These are phyloP conservation scores for Pollenia angustigena DNA, from an alignment of 2,888 invertebrate genomes.

Conservation along the genomic window DNA sequence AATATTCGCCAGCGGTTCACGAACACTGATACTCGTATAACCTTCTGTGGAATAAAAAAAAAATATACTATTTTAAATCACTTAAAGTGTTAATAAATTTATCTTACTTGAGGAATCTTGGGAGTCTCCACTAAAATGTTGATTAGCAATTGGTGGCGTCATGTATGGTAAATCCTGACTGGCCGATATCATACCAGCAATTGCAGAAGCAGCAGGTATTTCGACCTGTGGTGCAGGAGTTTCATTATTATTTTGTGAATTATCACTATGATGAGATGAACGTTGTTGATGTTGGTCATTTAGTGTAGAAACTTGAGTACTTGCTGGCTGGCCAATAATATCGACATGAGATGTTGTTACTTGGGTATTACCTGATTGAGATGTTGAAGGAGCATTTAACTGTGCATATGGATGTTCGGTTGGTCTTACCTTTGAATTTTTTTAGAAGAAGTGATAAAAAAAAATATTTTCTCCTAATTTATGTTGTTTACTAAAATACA, in stretches of 20 bases:
- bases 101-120: constrained; percentile 92
- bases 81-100: background rate
- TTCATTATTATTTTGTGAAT: constrained; percentile 77
- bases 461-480: background rate
- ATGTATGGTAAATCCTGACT: constrained; percentile 95
- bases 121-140: constrained; percentile 95
- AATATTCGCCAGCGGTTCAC: constrained; percentile 93
- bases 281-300: constrained; percentile 73
- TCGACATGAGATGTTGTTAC: constrained; percentile 73
- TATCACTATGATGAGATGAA: constrained; percentile 75
- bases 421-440: constrained; percentile 78
- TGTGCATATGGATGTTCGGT: constrained; percentile 84
- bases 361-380: constrained; percentile 76
- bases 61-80: too few relatives aligned
- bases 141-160: constrained; percentile 90
- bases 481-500: background rate
- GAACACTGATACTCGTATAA: constrained; percentile 95
- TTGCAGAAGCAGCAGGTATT: constrained; percentile 94
- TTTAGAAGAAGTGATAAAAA: background rate
- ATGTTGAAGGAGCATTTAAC: constrained; percentile 82
- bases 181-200: constrained; percentile 93
- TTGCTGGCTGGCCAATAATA: constrained; percentile 55
- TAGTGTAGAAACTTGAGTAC: constrained; percentile 60
- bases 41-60: constrained; percentile 87
- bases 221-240: constrained; percentile 84